These are phyloP conservation scores for Rhagonycha fulva DNA, from an alignment of 2,888 invertebrate genomes.

Conservation along the genomic window DNA sequence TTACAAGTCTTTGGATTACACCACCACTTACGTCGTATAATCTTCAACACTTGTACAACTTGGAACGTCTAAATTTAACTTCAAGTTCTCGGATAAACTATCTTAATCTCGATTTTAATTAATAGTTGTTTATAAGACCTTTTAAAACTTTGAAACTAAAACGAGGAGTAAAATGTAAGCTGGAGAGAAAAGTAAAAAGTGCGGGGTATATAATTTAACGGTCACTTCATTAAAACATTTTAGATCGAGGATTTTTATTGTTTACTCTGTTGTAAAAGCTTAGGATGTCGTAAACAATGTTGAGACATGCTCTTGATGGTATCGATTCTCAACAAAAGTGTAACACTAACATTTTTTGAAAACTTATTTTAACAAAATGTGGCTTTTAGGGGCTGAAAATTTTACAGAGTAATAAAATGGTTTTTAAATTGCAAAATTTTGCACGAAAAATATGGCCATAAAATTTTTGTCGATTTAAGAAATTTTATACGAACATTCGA, in stretches of 20 bases:
- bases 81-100: conserved; percentile 6
- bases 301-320: not conserved
- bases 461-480: not conserved
- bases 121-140: not conserved
- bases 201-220: not conserved
- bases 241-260: not conserved
- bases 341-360: not conserved
- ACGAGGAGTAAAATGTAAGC: not conserved
- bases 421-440: not conserved
- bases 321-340: not conserved
- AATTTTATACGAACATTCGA: not conserved
- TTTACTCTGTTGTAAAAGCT: not conserved
- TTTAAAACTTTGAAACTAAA: not conserved
- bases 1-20: not conserved
- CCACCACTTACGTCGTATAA: not conserved
- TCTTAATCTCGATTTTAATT: conserved; percentile 3
- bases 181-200: not conserved
- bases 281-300: not conserved
- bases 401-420: not conserved
- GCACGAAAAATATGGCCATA: not conserved
- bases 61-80: conserved; percentile 9
- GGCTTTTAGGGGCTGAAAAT: not conserved
- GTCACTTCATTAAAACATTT: not conserved
- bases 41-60: conserved; percentile 9
- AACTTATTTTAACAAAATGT: not conserved